Evolutionary conservation across 30 jellyfish, hydroid and myxozoan species (phyloP), one percentile per base, ranked within the genome.

Genomic region (Nemopilema nomurai): DNA sequence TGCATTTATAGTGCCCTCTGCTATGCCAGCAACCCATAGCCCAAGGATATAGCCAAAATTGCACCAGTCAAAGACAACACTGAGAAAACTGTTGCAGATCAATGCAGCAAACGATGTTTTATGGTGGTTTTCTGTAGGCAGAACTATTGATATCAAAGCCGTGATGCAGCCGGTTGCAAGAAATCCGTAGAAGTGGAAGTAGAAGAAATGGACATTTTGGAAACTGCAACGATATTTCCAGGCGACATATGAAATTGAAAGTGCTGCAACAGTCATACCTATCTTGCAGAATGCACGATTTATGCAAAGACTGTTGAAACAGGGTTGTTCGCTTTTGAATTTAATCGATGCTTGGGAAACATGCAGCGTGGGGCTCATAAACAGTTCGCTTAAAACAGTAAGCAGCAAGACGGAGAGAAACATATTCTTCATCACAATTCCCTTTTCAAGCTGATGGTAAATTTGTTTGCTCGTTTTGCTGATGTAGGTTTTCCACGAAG

Each of bases 121-220:
- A 6, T 52, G 65, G 19, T 83, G 85, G 71, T 41, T 28, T 49
- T 53, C 81, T 18, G 82, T 6, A 26, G 96, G 96, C 20, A 87
- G 87, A 22, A 72, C 25, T 16, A 87, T 51, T 31, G 96, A 67
- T 21, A 63, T 70, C 72, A 87, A 13, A 9, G 85, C 86, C 8
- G 88, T 72, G 51, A 74, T 30, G 69, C 96, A 72, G 27, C 96
- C 96, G 71, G 84, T 80, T 16, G 91, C 88, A 33, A 87, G 51
- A 49, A 87, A 87, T 8, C 91, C 96, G 49, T 87, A 87, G 62
- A 87, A 87, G 71, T 87, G 91, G 63, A 87, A 87, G 85, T 78
- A 87, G 49, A 87, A 87, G 70, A 69, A 67, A 84, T 79, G 89
- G 21, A 80, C 85, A 24, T 71, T 64, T 21, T 51, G 53, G 83